These are phyloP conservation scores for Gymnocephalus cernua DNA, from an alignment of 2,113 vertebrate genomes.

Conservation along the genomic window DNA sequence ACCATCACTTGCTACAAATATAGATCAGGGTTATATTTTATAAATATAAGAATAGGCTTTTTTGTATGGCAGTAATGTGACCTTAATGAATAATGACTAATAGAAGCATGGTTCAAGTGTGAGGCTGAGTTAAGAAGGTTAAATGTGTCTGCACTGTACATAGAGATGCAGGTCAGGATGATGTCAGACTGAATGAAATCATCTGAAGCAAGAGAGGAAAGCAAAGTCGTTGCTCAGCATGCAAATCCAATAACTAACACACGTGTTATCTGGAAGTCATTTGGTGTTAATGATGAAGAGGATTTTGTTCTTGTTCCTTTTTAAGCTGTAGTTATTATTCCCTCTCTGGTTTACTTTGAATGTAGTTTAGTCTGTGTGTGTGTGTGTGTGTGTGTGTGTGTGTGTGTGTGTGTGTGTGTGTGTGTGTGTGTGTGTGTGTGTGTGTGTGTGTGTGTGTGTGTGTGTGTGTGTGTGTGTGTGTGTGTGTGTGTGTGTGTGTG, in stretches of 20 bases:
- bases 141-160: conserved; percentile 25
- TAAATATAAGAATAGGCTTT: neutral
- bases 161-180: conserved; percentile 27
- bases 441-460: neutral
- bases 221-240: neutral
- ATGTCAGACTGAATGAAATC: conserved; percentile 57
- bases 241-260: neutral
- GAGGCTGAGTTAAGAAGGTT: conserved; percentile 14
- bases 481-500: conserved; percentile 3
- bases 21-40: neutral
- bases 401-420: neutral
- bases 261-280: neutral
- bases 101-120: conserved; percentile 3
- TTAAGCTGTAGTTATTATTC: conserved; percentile 11
- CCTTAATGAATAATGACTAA: neutral
- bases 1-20: conserved; percentile 4
- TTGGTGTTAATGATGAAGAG: neutral
- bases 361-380: neutral
- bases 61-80: conserved; percentile 4
- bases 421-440: conserved; percentile 4
- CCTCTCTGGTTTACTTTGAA: neutral
- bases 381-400: neutral
- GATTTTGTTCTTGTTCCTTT: neutral
- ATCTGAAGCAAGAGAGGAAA: conserved; percentile 22
- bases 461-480: neutral